Evolutionary conservation across 2,113 vertebrate species (phyloP), one percentile per base, ranked within the genome.

Genomic region (Misgurnus anguillicaudatus): DNA sequence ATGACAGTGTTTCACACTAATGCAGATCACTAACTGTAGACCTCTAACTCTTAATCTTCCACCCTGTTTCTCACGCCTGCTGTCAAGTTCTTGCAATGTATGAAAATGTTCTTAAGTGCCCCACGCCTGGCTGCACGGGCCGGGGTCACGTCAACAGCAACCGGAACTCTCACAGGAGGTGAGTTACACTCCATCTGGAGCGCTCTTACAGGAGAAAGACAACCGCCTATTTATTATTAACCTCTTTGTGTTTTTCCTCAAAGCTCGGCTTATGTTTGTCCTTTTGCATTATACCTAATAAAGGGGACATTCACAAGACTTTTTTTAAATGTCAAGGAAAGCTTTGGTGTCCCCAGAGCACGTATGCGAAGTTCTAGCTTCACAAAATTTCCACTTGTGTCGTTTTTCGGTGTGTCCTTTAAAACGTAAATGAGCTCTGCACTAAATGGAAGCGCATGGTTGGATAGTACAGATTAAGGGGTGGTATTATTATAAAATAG

Each of bases 31-130:
- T 91, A 89, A 87, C 87, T 91, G 91, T 91, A 87, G 92, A 75
- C 86, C 89, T 88, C 91, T 94, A 93, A 93, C 91, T 92, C 89
- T 89, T 90, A 95, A 89, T 93, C 90, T 96, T 92, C 95, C 93
- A 94, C 93, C 95, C 89, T 76, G 16, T 95, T 91, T 91, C 88
- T 92, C 87, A 90, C 91, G 86, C 85, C 85, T 92, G 79, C 91
- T 91, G 90, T 94, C 94, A 98, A 99, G 98, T 99, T 94, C 95
- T 99, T 93, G 98, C 98, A 93, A 99, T 99, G 97, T 96, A 99
- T 95, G 98, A 99, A 94, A 99, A 99, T 95, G 98, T 99, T 92
- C 97, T 99, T 95, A 99, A 99, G 96, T 99, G 98, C 95, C 98
- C 98, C 92, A 99, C 98, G 91, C 97, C 94, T 76, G 98, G 98